A percentile compares a stretch with the other conserved stretches of the same genome.
phyloP scores from a whole-genome alignment of 2,888 invertebrate species.

The Imbricaverruca yamaguchii region DNA sequence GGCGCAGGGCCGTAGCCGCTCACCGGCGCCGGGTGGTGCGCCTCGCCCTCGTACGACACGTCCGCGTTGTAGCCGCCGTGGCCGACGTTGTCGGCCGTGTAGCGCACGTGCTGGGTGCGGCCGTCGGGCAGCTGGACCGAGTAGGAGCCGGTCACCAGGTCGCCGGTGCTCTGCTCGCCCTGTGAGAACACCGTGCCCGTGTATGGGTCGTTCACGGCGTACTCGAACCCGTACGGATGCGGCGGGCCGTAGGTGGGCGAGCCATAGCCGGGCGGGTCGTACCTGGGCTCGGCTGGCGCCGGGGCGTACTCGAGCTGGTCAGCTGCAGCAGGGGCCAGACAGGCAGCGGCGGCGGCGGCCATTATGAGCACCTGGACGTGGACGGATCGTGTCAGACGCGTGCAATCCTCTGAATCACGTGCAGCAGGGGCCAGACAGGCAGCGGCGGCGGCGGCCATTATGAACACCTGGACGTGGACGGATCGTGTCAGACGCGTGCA shows the following conservation, averaged over 20 bases:
- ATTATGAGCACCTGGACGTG: no score
- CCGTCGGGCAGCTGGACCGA: background rate
- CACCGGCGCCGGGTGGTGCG: conserved; percentile 7
- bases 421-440: no score
- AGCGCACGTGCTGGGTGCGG: background rate
- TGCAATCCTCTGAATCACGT: no score
- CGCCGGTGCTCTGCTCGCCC: background rate
- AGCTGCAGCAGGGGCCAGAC: no score
- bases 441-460: no score
- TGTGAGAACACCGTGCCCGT: conserved; percentile 1
- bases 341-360: no score
- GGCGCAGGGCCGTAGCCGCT: background rate
- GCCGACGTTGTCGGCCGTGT: background rate
- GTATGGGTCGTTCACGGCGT: background rate
- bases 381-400: no score
- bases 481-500: no score
- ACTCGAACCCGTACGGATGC: background rate
- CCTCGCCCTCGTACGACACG: background rate
- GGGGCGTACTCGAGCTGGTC: background rate
- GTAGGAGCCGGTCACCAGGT: background rate
- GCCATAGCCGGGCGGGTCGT: background rate
- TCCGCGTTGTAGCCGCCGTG: background rate
- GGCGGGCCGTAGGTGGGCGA: background rate
- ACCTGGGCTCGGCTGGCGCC: background rate
- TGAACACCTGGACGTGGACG: no score